Base-by-base conservation (phyloP, 2,888 invertebrate genomes). In the Tachina fera region DNA sequence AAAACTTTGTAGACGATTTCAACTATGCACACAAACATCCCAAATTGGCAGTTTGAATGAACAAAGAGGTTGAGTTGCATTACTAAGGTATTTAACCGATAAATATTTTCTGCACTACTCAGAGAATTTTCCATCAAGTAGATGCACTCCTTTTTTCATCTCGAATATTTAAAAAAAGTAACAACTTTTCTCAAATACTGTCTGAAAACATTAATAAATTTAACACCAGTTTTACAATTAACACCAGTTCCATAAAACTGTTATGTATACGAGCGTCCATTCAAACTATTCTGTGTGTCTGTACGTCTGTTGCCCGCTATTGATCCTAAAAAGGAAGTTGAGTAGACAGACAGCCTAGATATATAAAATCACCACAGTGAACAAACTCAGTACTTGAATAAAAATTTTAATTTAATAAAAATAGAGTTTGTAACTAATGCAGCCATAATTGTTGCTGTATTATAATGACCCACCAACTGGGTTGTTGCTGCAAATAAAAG, bases 281-380 rank as follows among this genome's bases (percentile, higher is more conserved):
- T 41, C 31, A 31, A 31, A 31, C 6, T 6, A 6, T 31, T 31
- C 31, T 45, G 56, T 53, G 56, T 47, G 51, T 11, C 16, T 5
- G 61, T 72, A 60, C 49, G 74, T 63, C 43, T 53, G n/a, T 61
- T 61, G 43, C 60, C 63, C 63, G 72, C 68, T 81, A 81, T 71
- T 76, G 76, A 86, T 76, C 41, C 68, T 19, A 61, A 86, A 31
- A 86, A 86, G 86, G 86, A 86, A 86, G 76, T 86, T 67, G 67
- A 68, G 78, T 72, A 83, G 86, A 83, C 83, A 80, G 60, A 61
- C 81, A 47, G 31, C 83, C 77, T 76, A 81, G 61, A 75, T 74
- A 31, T 31, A 49, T 51, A 76, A 83, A 86, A 60, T 60, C 43
- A 16, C 16, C 22, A 58, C 16, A 45, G n/a, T 19, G 53, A 11